phyloP scores from a whole-genome alignment of 2,797 vertebrate species.

The Protosalanx chinensis region DNA sequence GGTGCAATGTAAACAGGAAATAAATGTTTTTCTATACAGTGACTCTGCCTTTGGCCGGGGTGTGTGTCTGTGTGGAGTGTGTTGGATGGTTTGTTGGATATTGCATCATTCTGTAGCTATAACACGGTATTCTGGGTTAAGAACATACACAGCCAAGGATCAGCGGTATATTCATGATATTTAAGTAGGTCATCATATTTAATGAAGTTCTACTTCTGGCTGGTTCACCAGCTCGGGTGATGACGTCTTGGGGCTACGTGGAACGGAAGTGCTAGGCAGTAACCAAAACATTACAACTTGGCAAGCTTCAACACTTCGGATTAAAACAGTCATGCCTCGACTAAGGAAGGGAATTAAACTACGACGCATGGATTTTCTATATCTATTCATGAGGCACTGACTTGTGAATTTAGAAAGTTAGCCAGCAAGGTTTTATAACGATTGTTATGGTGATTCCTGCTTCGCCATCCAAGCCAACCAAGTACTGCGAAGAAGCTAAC shows the following conservation, averaged over 20 bases:
- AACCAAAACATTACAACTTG: slow-evolving; percentile 75
- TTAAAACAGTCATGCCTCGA: neutral
- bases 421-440: neutral
- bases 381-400: slow-evolving; percentile 1
- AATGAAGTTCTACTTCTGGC: neutral
- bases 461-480: slow-evolving; percentile 26
- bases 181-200: neutral
- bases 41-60: neutral
- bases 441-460: slow-evolving; percentile 12
- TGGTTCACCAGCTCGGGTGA: slow-evolving; percentile 4
- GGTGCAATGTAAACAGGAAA: slow-evolving; percentile 54
- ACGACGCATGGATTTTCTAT: neutral
- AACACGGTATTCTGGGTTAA: too few species aligned
- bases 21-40: slow-evolving; percentile 55
- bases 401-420: neutral
- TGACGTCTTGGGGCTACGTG: slow-evolving; percentile 76
- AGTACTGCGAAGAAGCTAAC: neutral
- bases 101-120: too few species aligned
- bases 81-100: neutral
- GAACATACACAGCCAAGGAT: too few species aligned
- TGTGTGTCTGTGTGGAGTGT: slow-evolving; percentile 2
- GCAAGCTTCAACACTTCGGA: slow-evolving; percentile 34
- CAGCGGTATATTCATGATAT: neutral
- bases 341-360: neutral
- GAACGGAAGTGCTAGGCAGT: slow-evolving; percentile 69